Evolutionary conservation across 2,888 invertebrate species (phyloP), one percentile per base, ranked within the genome.

Genomic region (Agonopterix arenella): DNA sequence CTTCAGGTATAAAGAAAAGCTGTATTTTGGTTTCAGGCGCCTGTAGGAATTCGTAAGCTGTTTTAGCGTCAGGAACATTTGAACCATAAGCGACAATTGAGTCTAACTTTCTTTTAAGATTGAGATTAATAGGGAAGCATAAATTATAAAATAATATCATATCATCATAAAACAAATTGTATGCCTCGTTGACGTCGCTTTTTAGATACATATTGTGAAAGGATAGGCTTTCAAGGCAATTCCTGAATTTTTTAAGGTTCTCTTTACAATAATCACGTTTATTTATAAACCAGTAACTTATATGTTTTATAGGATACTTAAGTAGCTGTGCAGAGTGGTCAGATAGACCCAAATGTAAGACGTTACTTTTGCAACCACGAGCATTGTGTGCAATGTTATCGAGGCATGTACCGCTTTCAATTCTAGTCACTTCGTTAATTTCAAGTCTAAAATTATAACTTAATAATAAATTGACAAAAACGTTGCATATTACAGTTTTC

Each of bases 381-480:
- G 45, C 8, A n/a, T 18, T 11, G 11, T 28, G 8, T 36, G n/a
- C 8, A 13, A 36, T 2, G 13, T 53, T 53, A n/a, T 53, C 56
- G 9, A 53, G 44, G 44, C 56, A 56, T 1, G 50, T 49, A 18
- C 40, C 4, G 47, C 53, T 52, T 41, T 10, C 11, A 1, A 45
- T 36, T 50, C 57, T 51, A 11, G 57, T 57, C 1, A 50, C 49
- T 37, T 49, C 11, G 38, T 44, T 46, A 36, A 57, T 8, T 41
- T 43, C 37, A 41, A 57, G 45, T 46, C 47, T 53, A 9, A 54
- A 41, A 44, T 57, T 53, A 48, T 38, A 53, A 44, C 50, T 53
- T 13, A 18, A 13, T 9, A 54, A n/a, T n/a, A 54, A 2, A 42
- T 47, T 47, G n/a, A 52, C 45, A 36, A 57, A 49, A 8, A 37